phyloP scores from a whole-genome alignment of 2,888 invertebrate genomes.

The Lasius platythorax region DNA sequence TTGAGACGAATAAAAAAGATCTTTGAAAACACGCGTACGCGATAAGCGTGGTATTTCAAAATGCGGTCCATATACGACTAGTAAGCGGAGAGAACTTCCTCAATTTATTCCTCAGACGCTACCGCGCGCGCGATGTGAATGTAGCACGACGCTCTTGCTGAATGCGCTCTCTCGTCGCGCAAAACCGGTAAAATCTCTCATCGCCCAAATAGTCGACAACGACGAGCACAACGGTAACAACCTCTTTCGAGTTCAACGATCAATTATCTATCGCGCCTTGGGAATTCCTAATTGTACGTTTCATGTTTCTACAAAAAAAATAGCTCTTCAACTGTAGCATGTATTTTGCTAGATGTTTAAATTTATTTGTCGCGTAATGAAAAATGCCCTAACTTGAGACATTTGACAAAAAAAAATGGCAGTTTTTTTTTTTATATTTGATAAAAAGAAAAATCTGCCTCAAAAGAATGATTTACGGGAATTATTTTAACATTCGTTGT shows the following conservation, averaged over 20 bases:
- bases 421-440: not conserved
- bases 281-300: constrained; percentile 14
- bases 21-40: constrained; percentile 17
- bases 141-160: constrained; percentile 20
- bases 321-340: not conserved
- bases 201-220: constrained; percentile 24
- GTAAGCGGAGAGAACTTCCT: constrained; percentile 29
- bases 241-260: constrained; percentile 15
- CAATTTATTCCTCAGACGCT: constrained; percentile 44
- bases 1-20: constrained; percentile 14
- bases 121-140: constrained; percentile 34
- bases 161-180: constrained; percentile 16
- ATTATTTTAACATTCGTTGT: not conserved
- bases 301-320: not conserved
- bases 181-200: constrained; percentile 39
- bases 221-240: constrained; percentile 4
- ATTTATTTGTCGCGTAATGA: not conserved
- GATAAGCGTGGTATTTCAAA: constrained; percentile 51
- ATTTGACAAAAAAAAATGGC: not conserved
- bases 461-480: not conserved
- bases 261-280: constrained; percentile 8
- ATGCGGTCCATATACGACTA: constrained; percentile 12
- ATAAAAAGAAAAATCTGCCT: not conserved
- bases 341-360: not conserved
- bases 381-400: not conserved